phyloP scores from a whole-genome alignment of 1,140 invertebrate genomes.

The Drosophila pectinifera region DNA sequence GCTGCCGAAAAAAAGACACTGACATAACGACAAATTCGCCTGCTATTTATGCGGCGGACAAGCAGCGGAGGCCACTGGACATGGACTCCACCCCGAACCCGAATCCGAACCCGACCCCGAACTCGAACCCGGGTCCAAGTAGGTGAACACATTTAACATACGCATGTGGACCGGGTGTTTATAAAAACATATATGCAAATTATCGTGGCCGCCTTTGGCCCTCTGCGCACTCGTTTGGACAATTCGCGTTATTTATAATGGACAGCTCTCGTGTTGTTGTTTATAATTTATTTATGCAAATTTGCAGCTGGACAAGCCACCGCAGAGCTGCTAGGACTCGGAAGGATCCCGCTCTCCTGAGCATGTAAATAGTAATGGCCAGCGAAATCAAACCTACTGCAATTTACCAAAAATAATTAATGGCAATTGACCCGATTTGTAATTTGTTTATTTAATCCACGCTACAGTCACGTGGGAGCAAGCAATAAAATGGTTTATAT shows the following conservation, averaged over 20 bases:
- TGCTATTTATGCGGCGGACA: slow-evolving; percentile 57
- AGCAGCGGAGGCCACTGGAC: slow-evolving; percentile 18
- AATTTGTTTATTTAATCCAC: slow-evolving; percentile 66
- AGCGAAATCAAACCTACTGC: slow-evolving; percentile 65
- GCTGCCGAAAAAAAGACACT: slow-evolving; percentile 53
- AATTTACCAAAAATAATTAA: slow-evolving; percentile 74
- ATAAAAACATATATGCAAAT: slow-evolving; percentile 51
- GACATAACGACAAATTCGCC: slow-evolving; percentile 71
- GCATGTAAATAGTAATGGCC: slow-evolving; percentile 50
- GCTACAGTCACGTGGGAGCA: slow-evolving; percentile 14
- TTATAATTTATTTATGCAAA: slow-evolving; percentile 82
- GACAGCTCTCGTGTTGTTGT: slow-evolving; percentile 70
- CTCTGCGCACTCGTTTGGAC: slow-evolving; percentile 24
- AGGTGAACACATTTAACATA: slow-evolving; percentile 64
- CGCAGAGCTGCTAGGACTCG: slow-evolving; percentile 14
- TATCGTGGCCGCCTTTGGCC: slow-evolving; percentile 44
- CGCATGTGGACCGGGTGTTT: slow-evolving; percentile 28
- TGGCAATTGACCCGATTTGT: slow-evolving; percentile 69
- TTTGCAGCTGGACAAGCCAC: slow-evolving; percentile 43
- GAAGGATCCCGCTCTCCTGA: too few species aligned
- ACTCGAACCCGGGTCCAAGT: slow-evolving; percentile 36
- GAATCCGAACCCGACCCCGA: background rate
- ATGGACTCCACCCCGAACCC: slow-evolving; percentile 18
- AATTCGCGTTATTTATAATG: slow-evolving; percentile 64
- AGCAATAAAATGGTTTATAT: slow-evolving; percentile 35